Percentiles rank a stretch among this genome's conserved stretches.
phyloP scores from a whole-genome alignment of 2,113 vertebrate species.

The Megaceryle torquata region DNA sequence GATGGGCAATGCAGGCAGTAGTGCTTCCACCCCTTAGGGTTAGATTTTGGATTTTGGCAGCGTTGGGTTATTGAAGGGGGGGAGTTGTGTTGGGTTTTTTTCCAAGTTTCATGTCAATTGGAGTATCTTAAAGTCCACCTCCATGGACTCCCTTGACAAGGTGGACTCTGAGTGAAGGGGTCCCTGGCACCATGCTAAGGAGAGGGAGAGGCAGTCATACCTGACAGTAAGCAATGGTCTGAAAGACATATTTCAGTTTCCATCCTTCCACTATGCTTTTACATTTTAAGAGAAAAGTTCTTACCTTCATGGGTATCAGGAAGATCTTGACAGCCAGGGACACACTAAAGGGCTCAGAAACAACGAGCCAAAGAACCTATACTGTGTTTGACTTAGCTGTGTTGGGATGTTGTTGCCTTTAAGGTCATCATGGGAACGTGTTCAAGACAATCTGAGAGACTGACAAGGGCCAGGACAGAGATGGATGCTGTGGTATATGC shows the following conservation, averaged over 20 bases:
- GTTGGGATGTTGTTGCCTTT: neutral
- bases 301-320: neutral
- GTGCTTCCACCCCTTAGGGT: neutral
- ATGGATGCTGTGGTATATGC: neutral
- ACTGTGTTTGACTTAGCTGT: neutral
- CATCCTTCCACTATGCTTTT: neutral
- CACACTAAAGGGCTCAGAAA: neutral
- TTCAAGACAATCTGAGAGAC: neutral
- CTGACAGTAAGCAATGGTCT: neutral
- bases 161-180: neutral
- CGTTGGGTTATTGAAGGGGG: no score
- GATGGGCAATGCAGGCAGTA: neutral
- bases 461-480: neutral
- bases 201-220: neutral
- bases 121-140: neutral
- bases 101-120: neutral
- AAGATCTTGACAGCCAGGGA: neutral
- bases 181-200: accelerated
- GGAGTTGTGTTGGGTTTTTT: neutral
- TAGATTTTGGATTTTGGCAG: neutral
- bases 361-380: neutral
- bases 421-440: neutral
- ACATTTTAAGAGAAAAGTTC: neutral
- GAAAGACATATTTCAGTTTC: neutral
- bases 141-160: neutral